Evolutionary conservation across 2,113 vertebrate species (phyloP).

Genomic region (Ophiodon elongatus): DNA sequence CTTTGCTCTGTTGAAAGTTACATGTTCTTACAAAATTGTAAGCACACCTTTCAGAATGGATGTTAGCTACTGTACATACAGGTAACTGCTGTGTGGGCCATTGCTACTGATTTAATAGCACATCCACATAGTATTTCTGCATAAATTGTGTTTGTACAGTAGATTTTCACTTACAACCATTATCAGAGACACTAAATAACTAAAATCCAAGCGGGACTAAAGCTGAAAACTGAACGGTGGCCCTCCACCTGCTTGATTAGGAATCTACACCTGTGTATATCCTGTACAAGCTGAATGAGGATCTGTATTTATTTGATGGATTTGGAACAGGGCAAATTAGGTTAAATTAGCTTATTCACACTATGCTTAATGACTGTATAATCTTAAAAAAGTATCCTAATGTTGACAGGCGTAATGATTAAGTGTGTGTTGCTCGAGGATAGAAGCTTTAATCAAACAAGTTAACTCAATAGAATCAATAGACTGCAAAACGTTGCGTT

Average conservation of each 20-base stretch:
- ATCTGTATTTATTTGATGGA: not conserved
- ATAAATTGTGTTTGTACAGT: not conserved
- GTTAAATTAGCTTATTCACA: not conserved
- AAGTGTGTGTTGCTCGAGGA: not conserved
- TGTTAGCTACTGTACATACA: not conserved
- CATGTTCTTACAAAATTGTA: constrained; percentile 17
- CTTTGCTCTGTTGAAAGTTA: constrained; percentile 16
- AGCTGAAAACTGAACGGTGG: not conserved
- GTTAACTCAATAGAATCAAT: not conserved
- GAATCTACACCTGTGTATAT: not conserved
- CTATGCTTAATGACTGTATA: not conserved
- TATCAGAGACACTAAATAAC: not conserved
- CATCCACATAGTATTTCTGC: not conserved
- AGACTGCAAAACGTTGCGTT: not conserved
- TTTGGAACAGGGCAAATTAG: not conserved
- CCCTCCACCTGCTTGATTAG: not conserved
- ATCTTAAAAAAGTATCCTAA: not conserved
- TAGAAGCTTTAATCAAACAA: not conserved
- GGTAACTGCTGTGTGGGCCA: not conserved
- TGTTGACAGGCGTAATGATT: not conserved
- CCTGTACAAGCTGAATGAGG: not conserved
- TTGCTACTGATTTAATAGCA: not conserved
- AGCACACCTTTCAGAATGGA: not conserved
- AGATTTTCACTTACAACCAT: not conserved
- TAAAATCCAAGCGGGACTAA: not conserved